phyloP scores from a whole-genome alignment of 2,797 vertebrate genomes.

The Typhlichthys eigenmanni region DNA sequence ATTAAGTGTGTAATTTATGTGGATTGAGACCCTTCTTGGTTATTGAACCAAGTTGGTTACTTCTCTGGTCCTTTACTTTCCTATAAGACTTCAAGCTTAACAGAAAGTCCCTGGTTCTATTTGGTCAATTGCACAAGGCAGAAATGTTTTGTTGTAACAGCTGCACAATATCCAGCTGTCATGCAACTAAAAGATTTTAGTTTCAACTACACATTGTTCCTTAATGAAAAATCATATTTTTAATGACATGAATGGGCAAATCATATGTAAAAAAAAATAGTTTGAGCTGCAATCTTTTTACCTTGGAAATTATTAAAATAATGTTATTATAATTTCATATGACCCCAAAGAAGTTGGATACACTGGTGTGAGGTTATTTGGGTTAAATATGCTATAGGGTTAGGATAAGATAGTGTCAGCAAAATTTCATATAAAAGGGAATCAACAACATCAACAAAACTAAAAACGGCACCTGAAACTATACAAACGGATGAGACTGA shows the following conservation, averaged over 20 bases:
- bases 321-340: too few species aligned
- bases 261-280: too few species aligned
- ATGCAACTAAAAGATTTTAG: slow-evolving; percentile 17
- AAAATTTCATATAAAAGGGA: not conserved
- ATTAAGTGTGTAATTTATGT: not conserved
- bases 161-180: slow-evolving; percentile 42
- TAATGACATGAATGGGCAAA: too few species aligned
- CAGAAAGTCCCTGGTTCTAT: slow-evolving; percentile 35
- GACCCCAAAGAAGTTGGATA: too few species aligned
- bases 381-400: too few species aligned
- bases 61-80: not conserved
- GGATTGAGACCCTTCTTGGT: slow-evolving; percentile 1
- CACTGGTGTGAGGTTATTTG: too few species aligned
- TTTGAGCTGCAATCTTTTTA: too few species aligned
- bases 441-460: slow-evolving; percentile 19
- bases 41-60: not conserved
- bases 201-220: too few species aligned
- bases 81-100: slow-evolving; percentile 55
- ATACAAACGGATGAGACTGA: slow-evolving; percentile 23
- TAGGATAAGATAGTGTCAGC: too few species aligned
- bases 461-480: slow-evolving; percentile 25
- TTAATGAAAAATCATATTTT: too few species aligned
- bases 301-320: too few species aligned
- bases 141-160: slow-evolving; percentile 35
- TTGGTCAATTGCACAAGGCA: slow-evolving; percentile 32